Base-by-base conservation (phyloP, 2,113 vertebrate genomes). In the Caracal caracal region DNA sequence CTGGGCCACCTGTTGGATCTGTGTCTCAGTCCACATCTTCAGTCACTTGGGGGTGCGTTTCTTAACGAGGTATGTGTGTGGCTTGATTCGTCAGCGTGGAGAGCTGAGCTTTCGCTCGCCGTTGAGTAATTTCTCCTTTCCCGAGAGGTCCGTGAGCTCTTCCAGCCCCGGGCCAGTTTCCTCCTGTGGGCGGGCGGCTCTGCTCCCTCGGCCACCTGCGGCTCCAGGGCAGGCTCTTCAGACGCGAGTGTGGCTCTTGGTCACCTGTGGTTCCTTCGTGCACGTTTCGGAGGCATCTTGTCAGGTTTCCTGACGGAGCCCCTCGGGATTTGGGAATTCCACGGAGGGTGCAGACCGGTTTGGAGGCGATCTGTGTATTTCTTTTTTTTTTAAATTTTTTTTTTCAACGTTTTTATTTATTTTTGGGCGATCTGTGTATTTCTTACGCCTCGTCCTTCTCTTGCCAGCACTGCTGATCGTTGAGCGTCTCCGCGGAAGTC, bases 311-410 rank as follows among this genome's bases (percentile, higher is more conserved):
- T 28, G 19, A 19, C 3, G 15, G 10, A 16, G 37, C n/a, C 28
- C 51, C 16, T 22, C 30, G 26, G 78, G 56, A 43, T 12, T 1
- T n/a, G 76, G 53, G 28, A 71, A 20, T 63, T 24, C 53, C 30
- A 0, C 2, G 37, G 37, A 3, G 0, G 6, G 35, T 1, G 0
- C 19, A 1, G 28, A 40, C 12, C 26, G 15, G 2, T 26, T 43
- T 22, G 83, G 24, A 49, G 28, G 3, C 4, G 19, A 22, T 35
- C 35, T 53, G 10, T 33, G 1, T 2, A 3, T 3, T 4, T 12
- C 0, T 2, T 11, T n/a, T n/a, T n/a, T n/a, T n/a, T n/a, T n/a
- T n/a, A n/a, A n/a, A n/a, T n/a, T n/a, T n/a, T n/a, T n/a, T n/a
- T n/a, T n/a, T n/a, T n/a, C n/a, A n/a, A n/a, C n/a, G n/a, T n/a